These are phyloP conservation scores for Chlamydotis undulata DNA, from an alignment of 2,113 vertebrate species.

Conservation along the genomic window DNA sequence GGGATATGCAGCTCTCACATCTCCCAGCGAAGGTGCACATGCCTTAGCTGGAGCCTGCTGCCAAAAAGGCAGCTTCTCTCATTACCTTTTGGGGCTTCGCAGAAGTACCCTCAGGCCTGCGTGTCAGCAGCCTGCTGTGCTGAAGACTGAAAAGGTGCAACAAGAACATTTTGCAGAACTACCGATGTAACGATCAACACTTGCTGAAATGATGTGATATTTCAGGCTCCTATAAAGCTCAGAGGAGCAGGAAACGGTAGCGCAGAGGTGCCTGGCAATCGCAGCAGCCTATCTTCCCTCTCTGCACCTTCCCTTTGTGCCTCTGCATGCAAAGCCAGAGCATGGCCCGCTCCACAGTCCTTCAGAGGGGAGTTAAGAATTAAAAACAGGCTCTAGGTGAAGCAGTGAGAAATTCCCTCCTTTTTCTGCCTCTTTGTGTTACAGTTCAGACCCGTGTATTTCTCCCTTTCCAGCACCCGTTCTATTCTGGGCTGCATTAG, in stretches of 20 bases:
- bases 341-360: fast-evolving
- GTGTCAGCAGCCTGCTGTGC: not conserved
- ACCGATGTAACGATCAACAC: not conserved
- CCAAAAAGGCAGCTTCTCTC: slow-evolving; percentile 12
- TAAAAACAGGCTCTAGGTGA: not conserved
- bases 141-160: slow-evolving; percentile 20
- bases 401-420: not conserved
- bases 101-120: not conserved
- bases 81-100: not conserved
- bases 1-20: not conserved
- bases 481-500: not conserved
- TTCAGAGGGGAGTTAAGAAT: not conserved
- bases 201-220: not conserved
- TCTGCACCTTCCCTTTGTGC: not conserved
- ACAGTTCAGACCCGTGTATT: not conserved
- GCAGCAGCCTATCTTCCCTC: not conserved
- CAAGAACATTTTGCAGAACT: slow-evolving; percentile 14
- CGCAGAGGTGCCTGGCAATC: fast-evolving
- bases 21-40: not conserved
- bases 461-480: not conserved
- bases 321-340: not conserved
- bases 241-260: not conserved
- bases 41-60: not conserved
- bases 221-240: not conserved
- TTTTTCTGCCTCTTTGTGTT: not conserved